phyloP scores from a whole-genome alignment of 2,888 invertebrate genomes.

The Dryobotodes eremita region DNA sequence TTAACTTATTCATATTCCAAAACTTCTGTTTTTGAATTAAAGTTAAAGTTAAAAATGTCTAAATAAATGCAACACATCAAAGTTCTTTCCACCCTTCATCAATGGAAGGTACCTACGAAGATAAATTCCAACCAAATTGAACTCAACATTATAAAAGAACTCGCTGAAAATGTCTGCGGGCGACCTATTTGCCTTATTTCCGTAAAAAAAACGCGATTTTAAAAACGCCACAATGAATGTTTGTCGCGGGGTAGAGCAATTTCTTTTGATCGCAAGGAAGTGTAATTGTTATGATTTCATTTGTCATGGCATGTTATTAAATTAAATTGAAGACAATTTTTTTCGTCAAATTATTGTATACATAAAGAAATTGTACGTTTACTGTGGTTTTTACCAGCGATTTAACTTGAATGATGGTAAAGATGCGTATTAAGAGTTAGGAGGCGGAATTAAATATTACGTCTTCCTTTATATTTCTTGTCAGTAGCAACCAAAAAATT shows the following conservation, averaged over 20 bases:
- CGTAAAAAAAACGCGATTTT: conserved; percentile 67
- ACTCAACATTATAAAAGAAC: conserved; percentile 49
- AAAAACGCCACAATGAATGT: conserved; percentile 68
- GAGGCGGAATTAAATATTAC: conserved; percentile 5
- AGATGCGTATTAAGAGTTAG: conserved; percentile 17
- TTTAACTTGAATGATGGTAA: conserved; percentile 36
- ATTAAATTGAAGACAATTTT: conserved; percentile 73
- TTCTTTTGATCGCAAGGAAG: conserved; percentile 67
- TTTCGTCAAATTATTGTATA: conserved; percentile 62
- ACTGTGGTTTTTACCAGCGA: conserved; percentile 37
- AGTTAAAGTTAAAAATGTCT: neutral
- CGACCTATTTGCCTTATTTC: conserved; percentile 57
- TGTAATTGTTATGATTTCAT: conserved; percentile 76
- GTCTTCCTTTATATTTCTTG: neutral
- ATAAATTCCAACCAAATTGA: conserved; percentile 29
- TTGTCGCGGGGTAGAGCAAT: conserved; percentile 68
- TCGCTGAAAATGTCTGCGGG: conserved; percentile 56
- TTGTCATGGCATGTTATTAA: conserved; percentile 67
- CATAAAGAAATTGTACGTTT: conserved; percentile 61
- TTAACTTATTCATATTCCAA: conserved; percentile 15
- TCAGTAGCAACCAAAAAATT: neutral
- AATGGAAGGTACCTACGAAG: neutral
- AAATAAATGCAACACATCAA: conserved; percentile 48
- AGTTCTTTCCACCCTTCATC: conserved; percentile 32
- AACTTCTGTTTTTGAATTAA: conserved; percentile 28